phyloP scores from a whole-genome alignment of 64 coral and sea anemone species.

The Astreopora myriophthalma region DNA sequence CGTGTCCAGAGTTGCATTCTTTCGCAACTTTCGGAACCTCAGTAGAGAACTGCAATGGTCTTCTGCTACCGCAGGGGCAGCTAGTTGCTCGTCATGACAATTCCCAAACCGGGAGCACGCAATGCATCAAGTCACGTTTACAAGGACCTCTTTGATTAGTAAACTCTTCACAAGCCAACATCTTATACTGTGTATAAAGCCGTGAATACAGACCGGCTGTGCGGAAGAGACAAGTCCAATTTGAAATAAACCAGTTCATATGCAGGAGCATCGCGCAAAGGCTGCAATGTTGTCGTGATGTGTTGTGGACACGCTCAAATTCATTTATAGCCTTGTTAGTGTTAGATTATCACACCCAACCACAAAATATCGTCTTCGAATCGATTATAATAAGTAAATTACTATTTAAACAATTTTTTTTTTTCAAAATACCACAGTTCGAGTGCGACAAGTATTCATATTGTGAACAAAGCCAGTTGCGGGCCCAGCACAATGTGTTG shows the following conservation, averaged over 20 bases:
- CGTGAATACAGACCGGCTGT: not conserved
- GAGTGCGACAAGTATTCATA: too few relatives aligned
- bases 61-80: not conserved
- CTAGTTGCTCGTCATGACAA: constrained; percentile 2
- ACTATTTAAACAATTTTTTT: constrained; percentile 11
- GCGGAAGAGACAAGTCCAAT: not conserved
- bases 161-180: constrained; percentile 29
- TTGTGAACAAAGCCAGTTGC: not conserved
- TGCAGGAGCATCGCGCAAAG: not conserved
- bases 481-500: not conserved
- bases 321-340: constrained; percentile 29
- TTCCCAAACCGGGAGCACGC: constrained; percentile 39
- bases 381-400: not conserved
- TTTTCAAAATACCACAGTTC: too few relatives aligned
- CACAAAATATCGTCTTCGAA: not conserved
- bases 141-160: constrained; percentile 10
- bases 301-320: not conserved
- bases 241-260: not conserved
- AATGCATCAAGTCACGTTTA: constrained; percentile 31
- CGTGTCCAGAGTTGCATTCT: constrained; percentile 12
- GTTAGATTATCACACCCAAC: not conserved
- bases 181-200: not conserved
- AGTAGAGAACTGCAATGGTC: not conserved
- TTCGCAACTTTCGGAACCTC: not conserved
- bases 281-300: not conserved